phyloP scores from a whole-genome alignment of 2,888 invertebrate species.

The Synanthedon tipuliformis region DNA sequence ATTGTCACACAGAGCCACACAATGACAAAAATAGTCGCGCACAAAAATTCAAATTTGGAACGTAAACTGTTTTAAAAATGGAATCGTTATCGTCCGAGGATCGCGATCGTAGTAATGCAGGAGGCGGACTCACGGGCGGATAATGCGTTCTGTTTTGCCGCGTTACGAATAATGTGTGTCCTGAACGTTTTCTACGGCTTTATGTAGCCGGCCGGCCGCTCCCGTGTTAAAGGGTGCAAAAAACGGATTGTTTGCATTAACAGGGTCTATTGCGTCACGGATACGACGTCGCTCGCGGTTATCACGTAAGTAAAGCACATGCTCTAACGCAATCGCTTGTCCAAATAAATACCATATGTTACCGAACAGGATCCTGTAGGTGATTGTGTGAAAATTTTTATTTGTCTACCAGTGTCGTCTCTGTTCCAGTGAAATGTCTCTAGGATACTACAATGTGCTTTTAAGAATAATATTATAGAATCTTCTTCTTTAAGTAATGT shows the following conservation, averaged over 20 bases:
- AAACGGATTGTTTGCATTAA: constrained; percentile 59
- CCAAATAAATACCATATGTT: constrained; percentile 64
- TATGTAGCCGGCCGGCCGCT: constrained; percentile 53
- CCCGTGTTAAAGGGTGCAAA: constrained; percentile 66
- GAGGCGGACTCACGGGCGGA: constrained; percentile 35
- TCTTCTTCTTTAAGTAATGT: no score
- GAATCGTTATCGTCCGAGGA: constrained; percentile 10
- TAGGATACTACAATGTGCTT: no score
- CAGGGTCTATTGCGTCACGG: constrained; percentile 61
- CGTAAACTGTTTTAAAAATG: constrained; percentile 9
- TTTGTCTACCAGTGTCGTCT: not conserved
- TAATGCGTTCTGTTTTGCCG: constrained; percentile 55
- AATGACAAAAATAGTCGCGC: constrained; percentile 20
- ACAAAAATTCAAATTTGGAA: constrained; percentile 20
- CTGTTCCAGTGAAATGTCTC: not conserved
- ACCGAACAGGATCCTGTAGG: constrained; percentile 48
- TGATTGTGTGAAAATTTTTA: constrained; percentile 9
- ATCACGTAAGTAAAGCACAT: constrained; percentile 46
- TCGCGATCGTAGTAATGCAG: constrained; percentile 23
- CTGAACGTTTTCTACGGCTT: constrained; percentile 64
- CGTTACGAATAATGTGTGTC: constrained; percentile 61
- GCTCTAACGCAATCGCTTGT: constrained; percentile 54
- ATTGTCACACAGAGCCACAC: constrained; percentile 14
- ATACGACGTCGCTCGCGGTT: constrained; percentile 45
- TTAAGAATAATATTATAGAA: no score